These are phyloP conservation scores for Plectrocnemia conspersa DNA, from an alignment of 1,140 invertebrate species.

Conservation along the genomic window DNA sequence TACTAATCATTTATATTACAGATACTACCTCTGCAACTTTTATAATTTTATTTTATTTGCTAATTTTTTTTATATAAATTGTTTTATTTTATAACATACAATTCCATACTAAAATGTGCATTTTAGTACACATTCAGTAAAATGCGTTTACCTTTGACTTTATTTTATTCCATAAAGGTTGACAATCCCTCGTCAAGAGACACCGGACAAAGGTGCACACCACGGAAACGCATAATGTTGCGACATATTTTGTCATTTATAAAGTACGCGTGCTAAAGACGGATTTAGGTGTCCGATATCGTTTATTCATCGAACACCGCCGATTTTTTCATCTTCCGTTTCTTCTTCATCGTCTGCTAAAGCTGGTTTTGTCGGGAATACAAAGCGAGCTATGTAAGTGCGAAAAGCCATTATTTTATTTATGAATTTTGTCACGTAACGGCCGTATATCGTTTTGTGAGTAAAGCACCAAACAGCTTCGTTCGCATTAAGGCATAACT, in stretches of 20 bases:
- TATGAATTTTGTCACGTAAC: neutral
- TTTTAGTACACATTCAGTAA: no score
- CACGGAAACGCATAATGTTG: neutral
- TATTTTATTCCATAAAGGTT: no score
- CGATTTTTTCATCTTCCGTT: neutral
- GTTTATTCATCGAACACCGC: neutral
- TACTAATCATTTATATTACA: no score
- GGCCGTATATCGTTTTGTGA: neutral
- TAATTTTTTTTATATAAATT: no score
- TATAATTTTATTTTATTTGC: no score
- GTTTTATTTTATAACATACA: no score
- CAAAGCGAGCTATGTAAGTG: no score
- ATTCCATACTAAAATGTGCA: no score
- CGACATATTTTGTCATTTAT: conserved; percentile 9
- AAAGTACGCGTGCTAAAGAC: neutral
- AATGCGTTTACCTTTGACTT: no score
- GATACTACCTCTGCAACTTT: neutral
- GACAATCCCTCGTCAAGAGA: no score
- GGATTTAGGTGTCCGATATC: neutral
- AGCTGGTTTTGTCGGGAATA: no score
- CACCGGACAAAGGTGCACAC: neutral
- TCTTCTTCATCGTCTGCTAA: neutral
- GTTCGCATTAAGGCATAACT: conserved; percentile 3
- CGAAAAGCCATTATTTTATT: no score
- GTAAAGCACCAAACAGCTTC: neutral